A percentile compares a stretch with the other conserved stretches of the same genome.
These are phyloP conservation scores for Scelioninae gen. 2 DNA, from an alignment of 2,888 invertebrate species.

Conservation along the genomic window DNA sequence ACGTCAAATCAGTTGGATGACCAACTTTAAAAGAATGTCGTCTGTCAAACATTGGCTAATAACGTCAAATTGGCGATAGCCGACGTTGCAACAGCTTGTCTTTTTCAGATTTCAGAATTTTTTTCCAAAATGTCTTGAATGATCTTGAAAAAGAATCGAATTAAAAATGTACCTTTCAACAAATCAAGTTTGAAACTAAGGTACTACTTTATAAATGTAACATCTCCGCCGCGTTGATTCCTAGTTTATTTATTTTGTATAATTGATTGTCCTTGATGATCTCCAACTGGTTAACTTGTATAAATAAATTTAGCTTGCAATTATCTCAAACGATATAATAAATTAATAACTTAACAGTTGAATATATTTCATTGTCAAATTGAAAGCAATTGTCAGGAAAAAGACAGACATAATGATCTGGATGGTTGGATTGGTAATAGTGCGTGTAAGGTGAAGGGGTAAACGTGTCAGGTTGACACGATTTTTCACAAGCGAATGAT, in stretches of 20 bases:
- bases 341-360: conserved; percentile 28
- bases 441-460: conserved; percentile 40
- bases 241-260: too few relatives aligned
- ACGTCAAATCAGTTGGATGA: too few relatives aligned
- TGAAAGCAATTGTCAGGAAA: conserved; percentile 34
- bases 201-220: too few relatives aligned
- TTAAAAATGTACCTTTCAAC: too few relatives aligned
- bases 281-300: conserved; percentile 20
- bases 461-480: conserved; percentile 55
- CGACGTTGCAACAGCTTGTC: too few relatives aligned
- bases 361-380: conserved; percentile 34
- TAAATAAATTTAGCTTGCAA: conserved; percentile 41
- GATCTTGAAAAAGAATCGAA: too few relatives aligned
- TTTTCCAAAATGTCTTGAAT: too few relatives aligned
- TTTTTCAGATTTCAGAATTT: too few relatives aligned
- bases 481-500: conserved; percentile 67
- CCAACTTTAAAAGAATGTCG: too few relatives aligned
- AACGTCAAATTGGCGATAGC: too few relatives aligned
- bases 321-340: conserved; percentile 33
- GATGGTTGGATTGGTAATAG: conserved; percentile 9
- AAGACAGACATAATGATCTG: conserved; percentile 33
- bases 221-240: conserved; percentile 45
- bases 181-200: too few relatives aligned
- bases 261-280: conserved; percentile 24
- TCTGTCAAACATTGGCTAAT: too few relatives aligned